Base-by-base conservation (phyloP, 2,113 vertebrate genomes). In the Dipodomys stephensi region DNA sequence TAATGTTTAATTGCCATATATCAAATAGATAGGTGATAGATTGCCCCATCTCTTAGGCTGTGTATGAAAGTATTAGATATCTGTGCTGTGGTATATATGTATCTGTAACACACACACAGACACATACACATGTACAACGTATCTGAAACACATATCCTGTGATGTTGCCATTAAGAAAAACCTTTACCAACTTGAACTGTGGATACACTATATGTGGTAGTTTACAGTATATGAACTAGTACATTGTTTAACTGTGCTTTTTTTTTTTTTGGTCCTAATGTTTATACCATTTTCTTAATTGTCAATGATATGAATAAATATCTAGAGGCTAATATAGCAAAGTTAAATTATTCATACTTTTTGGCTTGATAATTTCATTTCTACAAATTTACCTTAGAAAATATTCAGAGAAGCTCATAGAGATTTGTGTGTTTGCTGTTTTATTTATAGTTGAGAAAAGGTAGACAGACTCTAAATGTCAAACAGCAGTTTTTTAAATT, bases 351-450 rank as follows among this genome's bases (percentile, higher is more conserved):
- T 49, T 88, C n/a, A 88, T 89, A 64, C 1, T 90, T 84, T 84
- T 71, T 79, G 4, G n/a, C 60, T 12, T 49, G 12, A 13, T 84
- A 73, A 92, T 92, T 92, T 0, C 18, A 71, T 92, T 92, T 94
- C 74, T 95, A 2, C 74, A 79, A 87, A 32, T 92, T 93, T 90
- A 83, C 73, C 46, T 92, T 65, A 87, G 73, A 81, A 92, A 82
- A 72, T 90, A 68, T 74, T 96, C 64, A 67, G 73, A 83, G 76
- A 90, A 83, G 19, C 28, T 19, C 23, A 67, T 23, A 79, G 65
- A 93, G 71, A 62, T 96, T 76, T 94, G 44, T 73, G 16, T 86
- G 44, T 71, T 88, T 85, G 32, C 6, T 80, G 2, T 80, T 83
- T 77, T 84, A 65, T 90, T 69, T 62, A 74, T 79, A 80, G 35